phyloP scores from a whole-genome alignment of 2,797 vertebrate genomes.

The Holocentrus rufus region DNA sequence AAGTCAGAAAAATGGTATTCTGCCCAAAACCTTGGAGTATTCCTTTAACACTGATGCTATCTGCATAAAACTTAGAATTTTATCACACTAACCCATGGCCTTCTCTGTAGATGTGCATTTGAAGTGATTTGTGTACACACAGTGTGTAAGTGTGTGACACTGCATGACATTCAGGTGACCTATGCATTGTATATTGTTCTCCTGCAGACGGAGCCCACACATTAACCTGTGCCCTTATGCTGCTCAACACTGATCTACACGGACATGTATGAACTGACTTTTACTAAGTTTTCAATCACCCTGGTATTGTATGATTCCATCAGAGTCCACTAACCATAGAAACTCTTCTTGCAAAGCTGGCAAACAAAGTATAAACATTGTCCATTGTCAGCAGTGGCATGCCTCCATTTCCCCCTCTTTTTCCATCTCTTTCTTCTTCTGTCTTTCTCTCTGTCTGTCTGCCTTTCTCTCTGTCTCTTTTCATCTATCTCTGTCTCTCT shows the following conservation, averaged over 20 bases:
- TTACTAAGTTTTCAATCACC: not conserved
- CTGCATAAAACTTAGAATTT: too few relatives aligned
- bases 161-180: conserved; percentile 42
- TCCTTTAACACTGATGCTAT: too few relatives aligned
- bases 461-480: conserved; percentile 13
- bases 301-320: conserved; percentile 9
- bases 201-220: conserved; percentile 93
- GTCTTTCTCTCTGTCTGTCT: not conserved
- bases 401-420: conserved; percentile 13
- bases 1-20: too few relatives aligned
- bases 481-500: conserved; percentile 19
- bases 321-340: not conserved
- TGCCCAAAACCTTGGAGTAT: too few relatives aligned
- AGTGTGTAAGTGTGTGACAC: conserved; percentile 16
- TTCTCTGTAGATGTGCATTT: conserved; percentile 10
- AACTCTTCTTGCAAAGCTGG: not conserved
- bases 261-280: conserved; percentile 89
- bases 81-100: too few relatives aligned
- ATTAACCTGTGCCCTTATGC: conserved; percentile 95
- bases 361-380: not conserved
- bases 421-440: not conserved
- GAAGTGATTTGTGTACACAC: too few relatives aligned
- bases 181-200: conserved; percentile 38
- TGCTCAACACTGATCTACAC: conserved; percentile 96
- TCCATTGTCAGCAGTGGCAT: not conserved